Evolutionary conservation across 2,113 vertebrate genomes (phyloP).

Genomic region (Microtus ochrogaster): DNA sequence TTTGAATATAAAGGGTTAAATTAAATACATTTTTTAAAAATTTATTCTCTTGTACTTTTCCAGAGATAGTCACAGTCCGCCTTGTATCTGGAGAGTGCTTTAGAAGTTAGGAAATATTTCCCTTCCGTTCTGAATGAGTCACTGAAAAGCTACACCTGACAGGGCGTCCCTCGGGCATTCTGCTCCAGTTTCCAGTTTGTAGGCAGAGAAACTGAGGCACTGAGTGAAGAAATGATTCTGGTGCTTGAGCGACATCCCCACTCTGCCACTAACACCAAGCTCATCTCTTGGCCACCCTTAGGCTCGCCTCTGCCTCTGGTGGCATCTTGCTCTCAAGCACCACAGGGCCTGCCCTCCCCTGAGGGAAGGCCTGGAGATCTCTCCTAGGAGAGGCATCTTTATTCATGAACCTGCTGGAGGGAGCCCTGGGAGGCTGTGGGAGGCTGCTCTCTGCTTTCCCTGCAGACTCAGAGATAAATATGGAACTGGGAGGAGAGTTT

Average conservation of each 20-base stretch:
- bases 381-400: not conserved
- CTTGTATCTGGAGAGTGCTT: not conserved
- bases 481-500: conserved; percentile 26
- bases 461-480: conserved; percentile 25
- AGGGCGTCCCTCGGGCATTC: not conserved
- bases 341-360: not conserved
- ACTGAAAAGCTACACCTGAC: not conserved
- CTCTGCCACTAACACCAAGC: rapidly evolving
- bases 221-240: not conserved
- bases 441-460: conserved; percentile 1
- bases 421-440: not conserved
- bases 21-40: not conserved
- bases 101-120: not conserved
- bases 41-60: not conserved
- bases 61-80: rapidly evolving
- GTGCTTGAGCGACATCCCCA: no score
- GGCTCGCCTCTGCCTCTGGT: not conserved
- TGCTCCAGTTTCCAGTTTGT: not conserved
- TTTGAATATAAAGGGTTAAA: not conserved
- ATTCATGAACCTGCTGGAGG: conserved; percentile 12
- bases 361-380: not conserved
- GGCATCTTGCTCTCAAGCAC: rapidly evolving
- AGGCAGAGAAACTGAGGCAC: not conserved
- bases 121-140: not conserved
- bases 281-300: rapidly evolving